Percentiles rank a stretch among this genome's conserved stretches.
Evolutionary conservation across 2,888 invertebrate genomes (phyloP).

Genomic region (Schizotus pectinicornis): DNA sequence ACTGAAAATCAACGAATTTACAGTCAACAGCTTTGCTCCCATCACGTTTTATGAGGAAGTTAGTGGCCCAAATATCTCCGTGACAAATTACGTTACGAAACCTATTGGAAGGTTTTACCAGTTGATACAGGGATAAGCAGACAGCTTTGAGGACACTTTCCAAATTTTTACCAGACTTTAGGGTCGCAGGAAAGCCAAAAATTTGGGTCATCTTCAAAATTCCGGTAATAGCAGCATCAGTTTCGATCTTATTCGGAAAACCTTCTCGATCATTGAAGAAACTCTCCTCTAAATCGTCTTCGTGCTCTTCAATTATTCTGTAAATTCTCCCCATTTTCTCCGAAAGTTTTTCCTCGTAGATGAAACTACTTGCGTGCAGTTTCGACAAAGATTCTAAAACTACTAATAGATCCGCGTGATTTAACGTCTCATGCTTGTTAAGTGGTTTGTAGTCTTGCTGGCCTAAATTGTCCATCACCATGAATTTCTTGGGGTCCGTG

Average conservation of each 20-base stretch:
- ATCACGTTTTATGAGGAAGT: constrained; percentile 54
- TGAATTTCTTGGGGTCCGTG: constrained; percentile 42
- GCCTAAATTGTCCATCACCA: constrained; percentile 57
- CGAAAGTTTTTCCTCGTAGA: constrained; percentile 44
- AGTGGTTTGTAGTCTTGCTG: constrained; percentile 44
- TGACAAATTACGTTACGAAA: constrained; percentile 65
- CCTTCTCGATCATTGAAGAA: constrained; percentile 40
- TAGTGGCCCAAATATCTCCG: constrained; percentile 70
- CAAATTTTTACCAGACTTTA: constrained; percentile 44
- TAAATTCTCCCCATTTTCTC: constrained; percentile 24
- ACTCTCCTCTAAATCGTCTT: constrained; percentile 37
- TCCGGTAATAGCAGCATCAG: constrained; percentile 45
- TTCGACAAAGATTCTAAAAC: constrained; percentile 49
- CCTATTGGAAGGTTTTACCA: constrained; percentile 52
- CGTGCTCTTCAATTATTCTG: constrained; percentile 36
- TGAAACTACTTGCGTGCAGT: constrained; percentile 54
- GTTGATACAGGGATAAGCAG: constrained; percentile 40
- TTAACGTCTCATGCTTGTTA: constrained; percentile 42
- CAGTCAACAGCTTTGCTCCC: constrained; percentile 39
- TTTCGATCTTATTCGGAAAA: constrained; percentile 38
- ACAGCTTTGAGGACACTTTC: constrained; percentile 31
- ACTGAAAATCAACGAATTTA: constrained; percentile 56
- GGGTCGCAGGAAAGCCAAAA: constrained; percentile 42
- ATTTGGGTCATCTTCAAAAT: constrained; percentile 43
- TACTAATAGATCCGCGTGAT: constrained; percentile 43